Conservation (phyloP, 2,888 invertebrate genomes). For the Furcula furcula region DNA sequence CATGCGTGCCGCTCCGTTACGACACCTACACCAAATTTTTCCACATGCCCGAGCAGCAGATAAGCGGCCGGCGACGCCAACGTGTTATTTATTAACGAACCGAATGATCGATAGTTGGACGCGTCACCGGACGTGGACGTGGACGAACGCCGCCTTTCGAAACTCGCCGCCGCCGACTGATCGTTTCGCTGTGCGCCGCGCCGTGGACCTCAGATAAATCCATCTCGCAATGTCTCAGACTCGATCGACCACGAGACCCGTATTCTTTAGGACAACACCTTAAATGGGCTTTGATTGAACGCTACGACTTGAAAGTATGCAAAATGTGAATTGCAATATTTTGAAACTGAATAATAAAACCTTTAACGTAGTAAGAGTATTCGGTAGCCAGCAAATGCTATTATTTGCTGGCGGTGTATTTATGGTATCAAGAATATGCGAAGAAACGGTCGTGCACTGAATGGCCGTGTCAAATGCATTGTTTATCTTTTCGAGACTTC, state of each 20-base stretch:
- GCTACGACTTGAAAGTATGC: slow-evolving; percentile 13
- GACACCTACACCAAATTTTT: slow-evolving; percentile 81
- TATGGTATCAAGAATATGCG: slow-evolving; percentile 9
- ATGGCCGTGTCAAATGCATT: slow-evolving; percentile 69
- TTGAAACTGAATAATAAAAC: too few relatives aligned
- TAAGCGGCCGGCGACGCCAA: slow-evolving; percentile 76
- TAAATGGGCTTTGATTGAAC: slow-evolving; percentile 25
- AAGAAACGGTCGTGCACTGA: slow-evolving; percentile 52
- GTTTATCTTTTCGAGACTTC: slow-evolving; percentile 63
- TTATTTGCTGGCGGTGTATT: too few relatives aligned
- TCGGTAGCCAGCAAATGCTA: too few relatives aligned
- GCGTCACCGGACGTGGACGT: slow-evolving; percentile 75
- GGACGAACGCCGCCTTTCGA: slow-evolving; percentile 72
- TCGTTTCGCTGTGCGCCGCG: slow-evolving; percentile 42
- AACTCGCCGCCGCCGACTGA: slow-evolving; percentile 56
- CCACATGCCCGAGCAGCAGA: slow-evolving; percentile 80
- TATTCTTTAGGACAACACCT: slow-evolving; percentile 32
- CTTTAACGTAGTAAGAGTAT: too few relatives aligned
- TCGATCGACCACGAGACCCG: slow-evolving; percentile 46
- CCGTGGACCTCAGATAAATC: slow-evolving; percentile 50
- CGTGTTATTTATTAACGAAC: slow-evolving; percentile 82
- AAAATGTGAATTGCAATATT: too few relatives aligned
- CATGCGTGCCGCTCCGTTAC: slow-evolving; percentile 77
- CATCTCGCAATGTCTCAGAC: slow-evolving; percentile 53
- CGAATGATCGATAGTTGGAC: slow-evolving; percentile 82